Percentiles rank a stretch among this genome's conserved stretches.
Evolutionary conservation across 2,113 vertebrate genomes (phyloP).

Genomic region (Arvicanthis niloticus): DNA sequence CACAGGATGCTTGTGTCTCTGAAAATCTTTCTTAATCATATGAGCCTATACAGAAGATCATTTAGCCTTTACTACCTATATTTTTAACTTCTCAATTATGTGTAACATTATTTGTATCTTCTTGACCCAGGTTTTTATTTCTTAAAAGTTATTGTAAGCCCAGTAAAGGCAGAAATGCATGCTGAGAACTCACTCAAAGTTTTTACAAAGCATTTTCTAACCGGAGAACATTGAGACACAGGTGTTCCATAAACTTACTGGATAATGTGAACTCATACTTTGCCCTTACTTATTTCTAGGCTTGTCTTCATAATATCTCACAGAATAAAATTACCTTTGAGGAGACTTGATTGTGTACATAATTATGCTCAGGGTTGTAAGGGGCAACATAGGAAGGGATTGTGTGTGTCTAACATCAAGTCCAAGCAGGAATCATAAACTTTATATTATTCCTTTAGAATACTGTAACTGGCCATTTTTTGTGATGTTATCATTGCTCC

Average conservation of each 20-base stretch:
- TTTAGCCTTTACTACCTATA: not conserved
- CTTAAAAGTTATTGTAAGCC: not conserved
- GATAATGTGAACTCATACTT: not conserved
- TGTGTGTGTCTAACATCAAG: not conserved
- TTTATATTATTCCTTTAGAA: slow-evolving; percentile 23
- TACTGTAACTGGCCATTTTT: not conserved
- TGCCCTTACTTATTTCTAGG: not conserved
- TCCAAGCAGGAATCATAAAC: not conserved
- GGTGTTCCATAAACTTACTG: not conserved
- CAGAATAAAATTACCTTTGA: not conserved
- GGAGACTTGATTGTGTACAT: not conserved
- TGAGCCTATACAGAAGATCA: not conserved
- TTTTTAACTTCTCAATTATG: not conserved
- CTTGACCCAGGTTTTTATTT: not conserved
- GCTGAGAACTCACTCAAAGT: too few species aligned
- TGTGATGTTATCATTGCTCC: not conserved
- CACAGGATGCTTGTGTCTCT: not conserved
- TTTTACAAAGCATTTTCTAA: not conserved
- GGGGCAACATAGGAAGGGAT: not conserved
- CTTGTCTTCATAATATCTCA: not conserved
- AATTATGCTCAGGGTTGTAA: not conserved
- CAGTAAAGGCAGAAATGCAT: not conserved
- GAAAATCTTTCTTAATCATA: not conserved
- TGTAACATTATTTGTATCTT: not conserved
- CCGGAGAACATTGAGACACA: not conserved